Base-by-base conservation (phyloP, 2,797 vertebrate species). In the Echeneis naucrates region DNA sequence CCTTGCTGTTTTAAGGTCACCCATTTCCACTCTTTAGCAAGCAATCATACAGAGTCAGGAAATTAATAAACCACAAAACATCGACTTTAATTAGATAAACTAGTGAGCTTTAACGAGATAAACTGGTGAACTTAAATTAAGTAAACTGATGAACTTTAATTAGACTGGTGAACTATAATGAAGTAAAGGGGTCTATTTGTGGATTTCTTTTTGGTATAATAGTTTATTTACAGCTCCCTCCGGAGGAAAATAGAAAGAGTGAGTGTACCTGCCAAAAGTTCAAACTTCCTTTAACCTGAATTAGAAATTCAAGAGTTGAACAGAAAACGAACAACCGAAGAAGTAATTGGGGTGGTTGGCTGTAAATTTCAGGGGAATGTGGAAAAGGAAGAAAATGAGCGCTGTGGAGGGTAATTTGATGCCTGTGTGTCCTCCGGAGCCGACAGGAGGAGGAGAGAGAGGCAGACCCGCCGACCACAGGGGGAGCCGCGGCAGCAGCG, bases 381-480 rank as follows among this genome's bases (percentile, higher is more conserved):
- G 11, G 26, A 68, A 54, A 42, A 37, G 24, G n/a, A 52, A 17
- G 32, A 27, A 54, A 55, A 56, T 26, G 19, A 32, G 4, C 27
- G 45, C 19, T 24, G 13, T 26, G 0, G 6, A n/a, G 16, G 32
- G 86, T 83, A 88, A 86, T 72, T 21, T 72, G 84, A 86, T 79
- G 83, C 91, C 92, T 88, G 71, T 71, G 70, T 30, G 75, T 24
- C 27, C 38, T 47, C 73, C 56, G 19, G 72, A 68, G 78, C n/a
- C n/a, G n/a, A n/a, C n/a, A 54, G 74, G 87, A 87, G 91, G 87
- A 81, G 85, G 86, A 74, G 82, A 81, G 81, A 51, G 66, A 74
- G 56, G 63, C 62, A 19, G 51, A 67, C 61, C 65, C 72, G 54
- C 4, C 35, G 65, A 67, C 61, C 65, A 13, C 54, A 58, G 56